These are phyloP conservation scores for Sebastes steindachneri DNA, from an alignment of 2,797 vertebrate genomes.

Conservation along the genomic window DNA sequence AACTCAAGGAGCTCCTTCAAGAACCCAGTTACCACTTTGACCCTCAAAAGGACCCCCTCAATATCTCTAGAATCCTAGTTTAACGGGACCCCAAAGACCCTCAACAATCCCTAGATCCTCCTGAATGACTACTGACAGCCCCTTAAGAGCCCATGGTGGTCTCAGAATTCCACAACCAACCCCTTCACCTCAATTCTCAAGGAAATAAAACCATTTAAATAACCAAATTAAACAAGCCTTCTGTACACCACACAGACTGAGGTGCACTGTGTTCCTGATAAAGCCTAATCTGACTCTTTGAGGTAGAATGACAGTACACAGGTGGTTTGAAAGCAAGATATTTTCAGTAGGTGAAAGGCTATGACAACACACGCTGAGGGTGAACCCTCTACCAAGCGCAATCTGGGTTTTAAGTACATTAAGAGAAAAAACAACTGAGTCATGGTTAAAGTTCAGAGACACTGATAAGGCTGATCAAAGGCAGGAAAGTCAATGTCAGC, in stretches of 20 bases:
- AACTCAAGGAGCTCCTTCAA: neutral
- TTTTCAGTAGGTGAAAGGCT: constrained; percentile 22
- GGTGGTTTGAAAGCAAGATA: neutral
- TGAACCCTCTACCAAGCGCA: neutral
- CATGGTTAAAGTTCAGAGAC: constrained; percentile 16
- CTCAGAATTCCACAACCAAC: neutral
- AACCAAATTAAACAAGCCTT: neutral
- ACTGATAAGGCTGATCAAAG: constrained; percentile 1
- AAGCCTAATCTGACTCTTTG: neutral
- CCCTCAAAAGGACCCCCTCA: neutral
- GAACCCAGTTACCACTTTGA: neutral
- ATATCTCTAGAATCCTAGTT: neutral
- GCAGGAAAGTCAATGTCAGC: neutral
- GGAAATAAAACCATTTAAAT: neutral
- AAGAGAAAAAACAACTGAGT: neutral
- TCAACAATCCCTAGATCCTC: neutral
- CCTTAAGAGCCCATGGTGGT: neutral
- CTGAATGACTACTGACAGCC: neutral
- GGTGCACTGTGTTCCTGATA: neutral
- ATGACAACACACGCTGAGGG: neutral
- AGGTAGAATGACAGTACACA: neutral
- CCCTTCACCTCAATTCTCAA: neutral
- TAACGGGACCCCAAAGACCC: neutral
- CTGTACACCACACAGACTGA: neutral
- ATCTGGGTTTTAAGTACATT: neutral